Percentiles rank a stretch among this genome's conserved stretches.
phyloP scores from a whole-genome alignment of 2,888 invertebrate genomes.

The Tineola bisselliella region DNA sequence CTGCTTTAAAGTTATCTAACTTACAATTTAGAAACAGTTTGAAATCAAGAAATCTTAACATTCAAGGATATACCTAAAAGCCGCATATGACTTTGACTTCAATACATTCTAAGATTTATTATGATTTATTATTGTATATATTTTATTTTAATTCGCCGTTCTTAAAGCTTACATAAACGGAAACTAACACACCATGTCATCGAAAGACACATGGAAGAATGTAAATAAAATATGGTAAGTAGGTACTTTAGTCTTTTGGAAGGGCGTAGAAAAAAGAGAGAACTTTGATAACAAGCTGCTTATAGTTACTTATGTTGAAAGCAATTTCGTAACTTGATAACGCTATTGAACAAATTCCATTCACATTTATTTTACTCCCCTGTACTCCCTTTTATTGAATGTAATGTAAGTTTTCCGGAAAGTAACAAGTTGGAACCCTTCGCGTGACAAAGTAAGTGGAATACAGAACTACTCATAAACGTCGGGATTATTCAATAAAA shows the following conservation, averaged over 20 bases:
- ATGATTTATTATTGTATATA: too few relatives aligned
- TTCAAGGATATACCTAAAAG: neutral
- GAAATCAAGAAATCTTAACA: conserved; percentile 2
- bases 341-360: conserved; percentile 6
- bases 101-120: too few relatives aligned
- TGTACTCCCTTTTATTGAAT: conserved; percentile 2
- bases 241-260: neutral
- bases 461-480: neutral
- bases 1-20: conserved; percentile 38
- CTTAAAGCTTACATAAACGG: too few relatives aligned
- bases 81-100: neutral
- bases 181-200: too few relatives aligned
- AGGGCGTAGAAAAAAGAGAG: neutral
- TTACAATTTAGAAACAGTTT: conserved; percentile 23
- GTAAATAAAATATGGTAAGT: neutral
- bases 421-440: conserved; percentile 6
- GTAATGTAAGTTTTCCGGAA: conserved; percentile 1
- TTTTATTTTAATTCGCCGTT: too few relatives aligned
- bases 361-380: conserved; percentile 8
- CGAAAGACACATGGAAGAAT: too few relatives aligned
- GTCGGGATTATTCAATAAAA: neutral
- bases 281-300: neutral
- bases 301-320: neutral
- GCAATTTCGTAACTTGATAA: conserved; percentile 8
- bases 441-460: neutral